These are phyloP conservation scores for Drosophila helvetica DNA, from an alignment of 2,888 invertebrate genomes.

Conservation along the genomic window DNA sequence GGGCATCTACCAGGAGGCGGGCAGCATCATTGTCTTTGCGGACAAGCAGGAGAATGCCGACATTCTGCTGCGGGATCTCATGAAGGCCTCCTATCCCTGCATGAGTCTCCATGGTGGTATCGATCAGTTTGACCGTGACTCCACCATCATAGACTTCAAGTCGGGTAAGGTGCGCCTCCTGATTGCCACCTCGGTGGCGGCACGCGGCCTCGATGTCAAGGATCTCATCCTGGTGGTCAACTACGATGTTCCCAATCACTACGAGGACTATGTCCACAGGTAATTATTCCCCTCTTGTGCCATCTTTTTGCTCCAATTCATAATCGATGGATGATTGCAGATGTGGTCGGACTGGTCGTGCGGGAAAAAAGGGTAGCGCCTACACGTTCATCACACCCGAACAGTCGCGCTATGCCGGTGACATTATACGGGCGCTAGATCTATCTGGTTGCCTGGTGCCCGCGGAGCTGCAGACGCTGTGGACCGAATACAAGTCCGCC, in stretches of 20 bases:
- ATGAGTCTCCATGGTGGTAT: conserved; percentile 99
- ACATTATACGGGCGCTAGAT: conserved; percentile 96
- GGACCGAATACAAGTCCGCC: conserved; percentile 94
- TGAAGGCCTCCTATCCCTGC: conserved; percentile 98
- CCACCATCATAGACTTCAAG: conserved; percentile 98
- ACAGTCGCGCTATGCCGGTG: conserved; percentile 96
- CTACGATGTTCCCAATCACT: conserved; percentile 99
- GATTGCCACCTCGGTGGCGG: conserved; percentile 99
- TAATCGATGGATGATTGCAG: conserved; percentile 85
- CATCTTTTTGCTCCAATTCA: not conserved
- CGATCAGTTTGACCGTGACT: conserved; percentile 99
- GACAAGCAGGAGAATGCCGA: conserved; percentile 99
- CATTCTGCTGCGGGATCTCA: conserved; percentile 94
- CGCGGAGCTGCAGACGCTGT: conserved; percentile 90
- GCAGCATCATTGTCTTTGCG: conserved; percentile 98
- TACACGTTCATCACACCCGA: conserved; percentile 98
- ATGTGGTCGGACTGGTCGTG: conserved; percentile 95
- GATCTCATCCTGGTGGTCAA: conserved; percentile 98
- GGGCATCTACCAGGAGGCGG: conserved; percentile 95
- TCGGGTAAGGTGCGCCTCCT: conserved; percentile 95
- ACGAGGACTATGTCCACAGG: conserved; percentile 99
- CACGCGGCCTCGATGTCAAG: conserved; percentile 99
- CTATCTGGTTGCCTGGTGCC: conserved; percentile 91
- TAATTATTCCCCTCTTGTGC: conserved; percentile 58
- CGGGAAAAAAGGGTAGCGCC: conserved; percentile 98